These are phyloP conservation scores for Lucilia cuprina DNA, from an alignment of 1,140 invertebrate genomes.

Conservation along the genomic window DNA sequence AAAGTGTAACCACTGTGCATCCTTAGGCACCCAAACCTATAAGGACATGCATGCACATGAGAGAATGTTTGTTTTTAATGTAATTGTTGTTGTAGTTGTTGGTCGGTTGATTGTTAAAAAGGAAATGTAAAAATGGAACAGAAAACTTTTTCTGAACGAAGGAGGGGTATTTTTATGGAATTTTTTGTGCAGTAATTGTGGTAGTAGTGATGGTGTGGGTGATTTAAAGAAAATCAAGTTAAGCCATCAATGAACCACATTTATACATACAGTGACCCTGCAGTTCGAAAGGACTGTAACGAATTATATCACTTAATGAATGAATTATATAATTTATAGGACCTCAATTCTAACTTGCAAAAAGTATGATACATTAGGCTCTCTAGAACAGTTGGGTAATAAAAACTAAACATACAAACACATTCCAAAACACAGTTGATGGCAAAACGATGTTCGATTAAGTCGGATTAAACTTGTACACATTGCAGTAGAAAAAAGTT, in stretches of 20 bases:
- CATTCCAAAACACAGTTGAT: background rate
- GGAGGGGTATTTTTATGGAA: background rate
- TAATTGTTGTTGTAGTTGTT: background rate
- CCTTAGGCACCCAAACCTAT: no score
- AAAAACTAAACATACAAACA: background rate
- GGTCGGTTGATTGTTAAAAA: background rate
- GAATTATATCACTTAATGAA: no score
- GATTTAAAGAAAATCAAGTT: conserved; percentile 26
- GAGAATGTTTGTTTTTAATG: conserved; percentile 1
- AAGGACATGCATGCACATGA: background rate
- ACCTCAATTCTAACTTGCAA: no score
- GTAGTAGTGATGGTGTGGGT: background rate
- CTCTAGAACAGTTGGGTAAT: background rate
- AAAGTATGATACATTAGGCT: no score
- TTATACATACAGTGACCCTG: background rate
- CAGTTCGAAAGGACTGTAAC: no score
- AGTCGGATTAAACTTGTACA: conserved; percentile 19
- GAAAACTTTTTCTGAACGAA: background rate
- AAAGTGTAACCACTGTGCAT: no score
- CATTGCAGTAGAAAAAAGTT: background rate
- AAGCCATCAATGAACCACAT: conserved; percentile 25
- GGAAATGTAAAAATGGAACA: background rate
- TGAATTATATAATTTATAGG: no score
- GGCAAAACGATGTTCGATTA: conserved; percentile 28
- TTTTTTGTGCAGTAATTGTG: background rate